phyloP scores from a whole-genome alignment of 1,140 invertebrate genomes.

The Sitophilus oryzae region DNA sequence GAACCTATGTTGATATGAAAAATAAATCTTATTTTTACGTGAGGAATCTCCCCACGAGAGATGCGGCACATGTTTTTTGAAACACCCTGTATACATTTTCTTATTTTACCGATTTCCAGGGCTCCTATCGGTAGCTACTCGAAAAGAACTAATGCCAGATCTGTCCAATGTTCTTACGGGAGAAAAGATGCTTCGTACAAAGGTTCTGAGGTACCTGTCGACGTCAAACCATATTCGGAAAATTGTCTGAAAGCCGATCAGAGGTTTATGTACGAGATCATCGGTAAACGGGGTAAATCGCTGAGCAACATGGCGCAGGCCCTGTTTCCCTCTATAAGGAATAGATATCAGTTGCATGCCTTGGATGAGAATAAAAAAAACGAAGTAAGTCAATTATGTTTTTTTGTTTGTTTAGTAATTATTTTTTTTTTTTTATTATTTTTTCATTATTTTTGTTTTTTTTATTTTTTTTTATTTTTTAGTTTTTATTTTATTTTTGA shows the following conservation, averaged over 20 bases:
- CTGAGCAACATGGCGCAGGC: constrained; percentile 25
- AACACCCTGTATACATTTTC: neutral
- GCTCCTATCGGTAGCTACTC: constrained; percentile 18
- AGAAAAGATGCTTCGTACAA: constrained; percentile 18
- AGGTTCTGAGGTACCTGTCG: constrained; percentile 4
- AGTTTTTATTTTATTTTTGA: too few species aligned
- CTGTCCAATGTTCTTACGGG: constrained; percentile 24
- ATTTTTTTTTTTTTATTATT: neutral
- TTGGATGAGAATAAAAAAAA: constrained; percentile 30
- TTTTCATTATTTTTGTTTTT: too few species aligned
- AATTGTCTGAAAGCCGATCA: constrained; percentile 18
- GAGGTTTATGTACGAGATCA: constrained; percentile 33
- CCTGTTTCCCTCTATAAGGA: constrained; percentile 23
- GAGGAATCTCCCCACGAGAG: too few species aligned
- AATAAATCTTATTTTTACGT: too few species aligned
- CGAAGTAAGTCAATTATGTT: constrained; percentile 20
- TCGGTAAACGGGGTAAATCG: constrained; percentile 21
- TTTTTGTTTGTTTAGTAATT: neutral
- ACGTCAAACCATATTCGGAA: constrained; percentile 17
- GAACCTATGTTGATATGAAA: too few species aligned
- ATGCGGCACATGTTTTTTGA: too few species aligned
- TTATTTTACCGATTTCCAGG: constrained; percentile 7
- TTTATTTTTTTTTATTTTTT: constrained; percentile 25
- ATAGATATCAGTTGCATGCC: constrained; percentile 20
- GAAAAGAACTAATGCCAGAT: constrained; percentile 26